These are phyloP conservation scores for Meloidogyne floridensis DNA, from an alignment of 1,140 invertebrate genomes.

Conservation along the genomic window DNA sequence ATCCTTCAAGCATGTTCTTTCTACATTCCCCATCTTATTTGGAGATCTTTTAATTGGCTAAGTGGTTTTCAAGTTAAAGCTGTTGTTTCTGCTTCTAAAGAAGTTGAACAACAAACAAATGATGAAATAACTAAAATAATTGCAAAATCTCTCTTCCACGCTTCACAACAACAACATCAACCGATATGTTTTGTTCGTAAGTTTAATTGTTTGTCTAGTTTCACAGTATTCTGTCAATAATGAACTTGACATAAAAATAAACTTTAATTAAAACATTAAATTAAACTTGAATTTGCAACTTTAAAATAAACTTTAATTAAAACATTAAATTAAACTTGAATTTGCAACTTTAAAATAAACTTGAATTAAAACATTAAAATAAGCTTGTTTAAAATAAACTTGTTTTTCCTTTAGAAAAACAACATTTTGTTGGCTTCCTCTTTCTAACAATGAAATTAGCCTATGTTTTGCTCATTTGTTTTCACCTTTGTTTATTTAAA, in stretches of 20 bases:
- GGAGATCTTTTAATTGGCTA: conserved; percentile 59
- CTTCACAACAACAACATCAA: conserved; percentile 36
- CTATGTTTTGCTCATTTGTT: conserved; percentile 51
- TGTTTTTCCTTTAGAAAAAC: conserved; percentile 34
- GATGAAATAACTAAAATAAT: conserved; percentile 49
- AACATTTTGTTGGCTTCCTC: conserved; percentile 48
- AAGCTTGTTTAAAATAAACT: neutral
- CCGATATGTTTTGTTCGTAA: conserved; percentile 10
- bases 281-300: neutral
- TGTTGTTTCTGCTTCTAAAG: conserved; percentile 45
- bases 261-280: conserved; percentile 8
- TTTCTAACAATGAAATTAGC: conserved; percentile 56
- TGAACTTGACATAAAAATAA: neutral
- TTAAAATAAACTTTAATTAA: neutral
- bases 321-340: conserved; percentile 23
- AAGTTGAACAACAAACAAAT: conserved; percentile 12
- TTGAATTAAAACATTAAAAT: neutral
- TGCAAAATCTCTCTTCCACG: conserved; percentile 43
- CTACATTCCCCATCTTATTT: conserved; percentile 55
- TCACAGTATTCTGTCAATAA: too few relatives aligned
- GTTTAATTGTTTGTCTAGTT: neutral
- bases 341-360: neutral
- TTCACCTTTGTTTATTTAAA: conserved; percentile 51
- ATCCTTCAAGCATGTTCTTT: conserved; percentile 55
- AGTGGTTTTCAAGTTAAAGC: conserved; percentile 54